phyloP scores from a whole-genome alignment of 2,888 invertebrate species.

The Tipula helvola region DNA sequence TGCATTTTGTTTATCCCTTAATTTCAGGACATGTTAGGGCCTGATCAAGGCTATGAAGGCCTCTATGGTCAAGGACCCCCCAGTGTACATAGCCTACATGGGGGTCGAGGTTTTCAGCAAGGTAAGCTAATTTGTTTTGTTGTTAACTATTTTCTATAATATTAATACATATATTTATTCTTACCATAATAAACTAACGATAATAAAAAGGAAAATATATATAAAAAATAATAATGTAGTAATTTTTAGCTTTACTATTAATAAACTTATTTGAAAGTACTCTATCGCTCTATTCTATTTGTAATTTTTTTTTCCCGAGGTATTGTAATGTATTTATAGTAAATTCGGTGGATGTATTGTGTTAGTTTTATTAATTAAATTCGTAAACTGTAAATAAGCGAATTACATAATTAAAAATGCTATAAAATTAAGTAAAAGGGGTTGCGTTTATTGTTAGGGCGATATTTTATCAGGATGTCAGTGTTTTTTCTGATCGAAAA shows the following conservation, averaged over 20 bases:
- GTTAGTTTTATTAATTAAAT: not conserved
- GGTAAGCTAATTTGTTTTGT: slow-evolving; percentile 44
- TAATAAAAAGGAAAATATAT: not conserved
- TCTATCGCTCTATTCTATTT: not conserved
- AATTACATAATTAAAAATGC: not conserved
- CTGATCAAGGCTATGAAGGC: slow-evolving; percentile 87
- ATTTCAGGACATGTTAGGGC: slow-evolving; percentile 50
- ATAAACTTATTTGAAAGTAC: not conserved
- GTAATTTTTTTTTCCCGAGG: not conserved
- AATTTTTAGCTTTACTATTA: not conserved
- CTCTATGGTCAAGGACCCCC: slow-evolving; percentile 87
- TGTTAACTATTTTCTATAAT: not conserved
- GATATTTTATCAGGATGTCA: not conserved
- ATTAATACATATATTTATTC: not conserved
- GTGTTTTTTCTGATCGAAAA: not conserved
- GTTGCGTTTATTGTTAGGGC: not conserved
- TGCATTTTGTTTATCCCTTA: slow-evolving; percentile 23
- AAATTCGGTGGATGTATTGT: not conserved
- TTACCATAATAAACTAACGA: not conserved
- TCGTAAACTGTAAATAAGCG: not conserved
- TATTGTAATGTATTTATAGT: not conserved
- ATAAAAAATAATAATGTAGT: not conserved
- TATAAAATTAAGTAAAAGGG: not conserved
- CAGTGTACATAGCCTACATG: slow-evolving; percentile 69
- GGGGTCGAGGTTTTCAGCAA: slow-evolving; percentile 71